Base-by-base conservation (phyloP, 2,797 vertebrate genomes). In the Sandelia bainsii region DNA sequence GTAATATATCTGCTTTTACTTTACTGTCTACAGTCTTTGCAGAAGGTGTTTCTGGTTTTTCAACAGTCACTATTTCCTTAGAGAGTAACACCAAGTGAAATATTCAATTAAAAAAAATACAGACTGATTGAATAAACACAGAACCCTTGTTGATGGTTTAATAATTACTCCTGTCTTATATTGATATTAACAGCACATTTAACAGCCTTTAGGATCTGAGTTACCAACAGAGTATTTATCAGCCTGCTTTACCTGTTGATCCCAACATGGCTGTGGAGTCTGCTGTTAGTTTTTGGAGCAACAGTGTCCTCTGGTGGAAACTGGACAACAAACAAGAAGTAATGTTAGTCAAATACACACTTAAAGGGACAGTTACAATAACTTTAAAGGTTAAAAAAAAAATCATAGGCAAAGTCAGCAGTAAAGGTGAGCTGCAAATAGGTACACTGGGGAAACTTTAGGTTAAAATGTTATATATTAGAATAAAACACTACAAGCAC, bases 221-320 rank as follows among this genome's bases (percentile, higher is more conserved):
- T 82, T 72, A 80, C 64, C 46, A 52, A 51, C 63, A 66, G 69
- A 68, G 69, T n/a, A 37, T 69, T 71, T 74, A 56, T 34, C 27
- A 51, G 49, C 27, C 25, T 23, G 54, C 17, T 65, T 65, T 75
- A 94, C 92, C 91, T 95, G 90, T 93, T 92, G 93, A 92, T 82
- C 57, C 62, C 54, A 53, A 50, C 61, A 61, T 45, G 57, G 59
- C 74, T 25, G 49, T 25, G 37, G 52, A 32, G 12, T 5, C 17
- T 2, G 14, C 1, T 13, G 49, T 48, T 4, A 5, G 56, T 86
- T 77, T 83, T 51, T 89, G 69, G 82, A 84, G 79, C 92, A 92
- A 93, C 91, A 94, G 83, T 91, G 93, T 82, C 88, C 89, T 93
- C 94, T 95, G 69, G 64, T 86, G 88, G 83, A 56, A 20, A 50